A percentile compares a stretch with the other conserved stretches of the same genome.
phyloP scores from a whole-genome alignment of 2,888 invertebrate genomes.

The Xestoiulus laeticollis region DNA sequence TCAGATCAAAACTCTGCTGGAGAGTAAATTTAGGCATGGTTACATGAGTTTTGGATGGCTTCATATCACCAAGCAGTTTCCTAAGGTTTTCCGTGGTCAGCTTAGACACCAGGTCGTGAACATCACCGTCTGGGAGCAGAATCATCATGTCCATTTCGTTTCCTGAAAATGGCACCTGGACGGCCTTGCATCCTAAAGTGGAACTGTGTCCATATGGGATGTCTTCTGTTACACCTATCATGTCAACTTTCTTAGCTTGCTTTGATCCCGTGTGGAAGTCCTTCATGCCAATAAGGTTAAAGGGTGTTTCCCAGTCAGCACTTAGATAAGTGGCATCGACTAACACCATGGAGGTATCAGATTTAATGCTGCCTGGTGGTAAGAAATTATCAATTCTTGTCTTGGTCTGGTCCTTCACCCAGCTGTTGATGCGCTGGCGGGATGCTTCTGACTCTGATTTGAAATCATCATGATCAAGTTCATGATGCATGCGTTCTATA shows the following conservation, averaged over 20 bases:
- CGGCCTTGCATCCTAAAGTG: slow-evolving; percentile 34
- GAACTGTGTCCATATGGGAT: slow-evolving; percentile 40
- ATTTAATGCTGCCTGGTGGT: slow-evolving; percentile 65
- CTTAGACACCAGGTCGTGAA: background rate
- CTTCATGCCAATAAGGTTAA: slow-evolving; percentile 74
- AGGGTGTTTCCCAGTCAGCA: slow-evolving; percentile 74
- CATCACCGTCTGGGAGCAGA: slow-evolving; percentile 47
- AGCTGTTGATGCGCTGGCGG: slow-evolving; percentile 75
- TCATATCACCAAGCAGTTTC: slow-evolving; percentile 4
- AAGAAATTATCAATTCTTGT: slow-evolving; percentile 83
- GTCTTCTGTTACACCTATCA: slow-evolving; percentile 50
- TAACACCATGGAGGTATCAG: slow-evolving; percentile 62
- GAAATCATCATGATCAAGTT: background rate
- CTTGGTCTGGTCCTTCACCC: slow-evolving; percentile 83
- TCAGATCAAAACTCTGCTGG: slow-evolving; percentile 45
- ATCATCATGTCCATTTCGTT: slow-evolving; percentile 61
- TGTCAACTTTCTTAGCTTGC: slow-evolving; percentile 65
- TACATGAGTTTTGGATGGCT: slow-evolving; percentile 36
- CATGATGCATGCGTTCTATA: background rate
- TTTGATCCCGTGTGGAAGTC: slow-evolving; percentile 72
- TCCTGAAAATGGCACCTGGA: slow-evolving; percentile 54
- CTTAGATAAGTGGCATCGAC: slow-evolving; percentile 67
- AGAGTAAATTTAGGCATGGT: slow-evolving; percentile 53
- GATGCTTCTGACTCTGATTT: slow-evolving; percentile 60
- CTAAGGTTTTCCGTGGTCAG: slow-evolving; percentile 39